Evolutionary conservation across 2,113 vertebrate genomes (phyloP), one percentile per base, ranked within the genome.

Genomic region (Actinemys pallida): DNA sequence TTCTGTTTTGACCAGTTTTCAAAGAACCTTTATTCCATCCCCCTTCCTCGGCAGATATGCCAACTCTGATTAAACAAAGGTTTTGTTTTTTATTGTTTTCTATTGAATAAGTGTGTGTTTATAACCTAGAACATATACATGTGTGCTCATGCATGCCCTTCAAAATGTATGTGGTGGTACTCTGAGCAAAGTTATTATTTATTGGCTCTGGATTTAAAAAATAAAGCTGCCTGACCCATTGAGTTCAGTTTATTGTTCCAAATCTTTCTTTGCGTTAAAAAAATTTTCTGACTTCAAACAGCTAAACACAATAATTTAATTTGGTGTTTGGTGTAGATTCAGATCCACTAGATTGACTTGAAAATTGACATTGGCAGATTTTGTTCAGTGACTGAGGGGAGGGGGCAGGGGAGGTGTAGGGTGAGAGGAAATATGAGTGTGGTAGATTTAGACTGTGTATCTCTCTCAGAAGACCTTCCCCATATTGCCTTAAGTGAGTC

Each of bases 261-360:
- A 3, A 19, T 14, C 14, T 49, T 24, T 65, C 45, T 8, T 22
- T 53, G 81, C n/a, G 45, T 42, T 20, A 0, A 16, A 19, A 5
- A 3, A 81, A 9, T 14, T 17, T 52, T 50, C 29, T 20, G 14
- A 35, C 14, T 50, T 81, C 29, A 49, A 52, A 76, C 75, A 47
- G 54, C 75, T 35, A 8, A 1, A 1, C 50, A 6, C 13, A 0
- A 0, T 1, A 2, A 25, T 13, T 1, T 24, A 1, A 0, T 4
- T 3, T 59, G 27, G 35, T 47, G 20, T 62, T 3, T 20, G n/a
- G 14, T 81, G 62, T 59, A 45, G 79, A 31, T 17, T 47, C 0
- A 1, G 17, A 8, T 1, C 45, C 35, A 3, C 42, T 2, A 27
- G 6, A 0, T 25, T n/a, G 31, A 10, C 65, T 13, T 16, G 56